A percentile compares a stretch with the other conserved stretches of the same genome.
phyloP scores from a whole-genome alignment of 1,140 invertebrate species.

The Ceratoteleas bidentatus region DNA sequence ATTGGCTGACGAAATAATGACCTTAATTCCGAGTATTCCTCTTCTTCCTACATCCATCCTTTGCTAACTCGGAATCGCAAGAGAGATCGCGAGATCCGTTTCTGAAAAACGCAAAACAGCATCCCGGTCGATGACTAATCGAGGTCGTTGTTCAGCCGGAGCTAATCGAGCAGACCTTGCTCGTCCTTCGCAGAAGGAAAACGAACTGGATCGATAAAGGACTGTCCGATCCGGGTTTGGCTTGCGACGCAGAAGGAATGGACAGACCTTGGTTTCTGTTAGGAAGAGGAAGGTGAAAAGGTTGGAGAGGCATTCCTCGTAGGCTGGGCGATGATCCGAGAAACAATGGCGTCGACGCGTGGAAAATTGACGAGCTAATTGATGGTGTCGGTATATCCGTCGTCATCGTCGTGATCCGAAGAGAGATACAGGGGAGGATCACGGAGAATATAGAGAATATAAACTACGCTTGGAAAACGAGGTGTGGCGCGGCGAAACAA shows the following conservation, averaged over 20 bases:
- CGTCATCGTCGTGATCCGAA: constrained; percentile 10
- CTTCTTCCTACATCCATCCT: constrained; percentile 44
- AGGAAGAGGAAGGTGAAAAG: constrained; percentile 4
- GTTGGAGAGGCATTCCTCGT: constrained; percentile 29
- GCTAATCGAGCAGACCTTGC: constrained; percentile 53
- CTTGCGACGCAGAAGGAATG: constrained; percentile 10
- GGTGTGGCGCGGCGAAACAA: constrained; percentile 1
- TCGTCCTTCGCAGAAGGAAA: constrained; percentile 58
- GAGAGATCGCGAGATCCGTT: constrained; percentile 12
- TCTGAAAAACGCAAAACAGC: constrained; percentile 20
- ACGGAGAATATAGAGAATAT: constrained; percentile 3
- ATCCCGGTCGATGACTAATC: constrained; percentile 40
- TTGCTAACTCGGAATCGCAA: constrained; percentile 11
- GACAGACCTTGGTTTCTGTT: background rate
- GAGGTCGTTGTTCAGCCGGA: constrained; percentile 44
- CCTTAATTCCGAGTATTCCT: constrained; percentile 16
- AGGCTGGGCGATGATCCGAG: constrained; percentile 42
- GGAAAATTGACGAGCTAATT: constrained; percentile 48
- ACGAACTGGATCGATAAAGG: constrained; percentile 23
- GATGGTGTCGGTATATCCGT: constrained; percentile 41
- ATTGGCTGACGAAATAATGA: constrained; percentile 42
- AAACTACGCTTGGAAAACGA: background rate
- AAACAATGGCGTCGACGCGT: constrained; percentile 49
- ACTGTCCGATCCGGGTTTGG: constrained; percentile 24
- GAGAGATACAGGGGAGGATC: background rate